Base-by-base conservation (phyloP, 2,113 vertebrate species). In the Gorsachius goisagi region DNA sequence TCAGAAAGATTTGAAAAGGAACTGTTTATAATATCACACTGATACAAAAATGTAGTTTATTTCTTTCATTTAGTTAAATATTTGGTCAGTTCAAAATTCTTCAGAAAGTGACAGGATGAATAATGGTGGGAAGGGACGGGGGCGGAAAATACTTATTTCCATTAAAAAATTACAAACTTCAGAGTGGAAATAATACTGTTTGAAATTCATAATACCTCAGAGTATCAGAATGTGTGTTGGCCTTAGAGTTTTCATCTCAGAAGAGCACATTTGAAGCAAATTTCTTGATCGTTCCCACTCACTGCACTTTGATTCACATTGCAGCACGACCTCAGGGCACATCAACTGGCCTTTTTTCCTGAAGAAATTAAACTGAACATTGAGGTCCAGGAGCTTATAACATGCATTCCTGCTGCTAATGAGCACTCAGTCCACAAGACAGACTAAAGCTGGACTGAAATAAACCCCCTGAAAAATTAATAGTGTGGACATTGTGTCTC, bases 371-470 rank as follows among this genome's bases (percentile, higher is more conserved):
- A 87, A 66, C 45, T 49, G 64, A 91, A 87, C 5, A 1, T 24
- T 74, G 87, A 91, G 33, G 24, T 85, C 74, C 49, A 79, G 71
- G 58, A 93, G 81, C 30, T 95, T 49, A 72, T 69, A 68, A 76
- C 67, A 83, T 68, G 60, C 30, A 59, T 91, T 93, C 30, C 44
- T 83, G 39, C 62, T 90, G 66, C 85, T 95, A 94, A 91, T 90
- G 74, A 93, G 49, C 49, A 35, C 33, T 95, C 58, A 39, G 23
- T 66, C 39, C 74, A 55, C 19, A 88, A 73, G 49, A 41, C 58
- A 83, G 53, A 35, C 49, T 91, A 68, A 87, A 90, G 78, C 44
- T 90, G 47, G 11, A 89, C 47, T 88, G 55, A 95, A 95, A 74
- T 85, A 71, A 89, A 84, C 49, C 19, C 55, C 8, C 35, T 79